Conservation (phyloP, 2,113 vertebrate genomes). For the Chrysemys picta region DNA sequence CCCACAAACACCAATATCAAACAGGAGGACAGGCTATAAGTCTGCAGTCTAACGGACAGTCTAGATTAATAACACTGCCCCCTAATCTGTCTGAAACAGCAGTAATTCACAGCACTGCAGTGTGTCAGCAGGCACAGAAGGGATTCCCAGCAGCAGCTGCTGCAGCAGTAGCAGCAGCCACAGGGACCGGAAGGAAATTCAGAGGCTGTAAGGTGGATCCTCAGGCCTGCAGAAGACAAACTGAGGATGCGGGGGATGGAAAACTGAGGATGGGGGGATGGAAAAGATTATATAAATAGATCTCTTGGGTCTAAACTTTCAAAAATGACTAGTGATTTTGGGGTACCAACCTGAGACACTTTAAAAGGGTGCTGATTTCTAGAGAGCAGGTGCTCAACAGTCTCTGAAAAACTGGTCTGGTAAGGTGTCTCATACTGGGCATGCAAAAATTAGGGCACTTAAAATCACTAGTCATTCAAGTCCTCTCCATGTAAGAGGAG, state of each 20-base stretch:
- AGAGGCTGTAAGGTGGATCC: background rate
- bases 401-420: background rate
- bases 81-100: background rate
- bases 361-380: background rate
- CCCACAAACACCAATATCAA: background rate
- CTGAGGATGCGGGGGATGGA: background rate
- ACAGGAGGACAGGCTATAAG: background rate
- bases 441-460: background rate
- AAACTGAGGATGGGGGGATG: background rate
- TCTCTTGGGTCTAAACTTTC: background rate
- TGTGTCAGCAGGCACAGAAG: background rate
- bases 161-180: background rate
- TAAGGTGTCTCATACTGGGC: background rate
- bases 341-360: background rate
- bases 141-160: slow-evolving; percentile 15
- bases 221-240: background rate
- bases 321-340: background rate
- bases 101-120: background rate
- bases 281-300: background rate
- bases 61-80: background rate
- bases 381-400: background rate
- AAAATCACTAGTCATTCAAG: background rate
- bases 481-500: background rate
- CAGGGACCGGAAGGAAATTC: background rate
- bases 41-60: background rate